phyloP scores from a whole-genome alignment of 1,140 invertebrate species.

The Polypedilum pembai region DNA sequence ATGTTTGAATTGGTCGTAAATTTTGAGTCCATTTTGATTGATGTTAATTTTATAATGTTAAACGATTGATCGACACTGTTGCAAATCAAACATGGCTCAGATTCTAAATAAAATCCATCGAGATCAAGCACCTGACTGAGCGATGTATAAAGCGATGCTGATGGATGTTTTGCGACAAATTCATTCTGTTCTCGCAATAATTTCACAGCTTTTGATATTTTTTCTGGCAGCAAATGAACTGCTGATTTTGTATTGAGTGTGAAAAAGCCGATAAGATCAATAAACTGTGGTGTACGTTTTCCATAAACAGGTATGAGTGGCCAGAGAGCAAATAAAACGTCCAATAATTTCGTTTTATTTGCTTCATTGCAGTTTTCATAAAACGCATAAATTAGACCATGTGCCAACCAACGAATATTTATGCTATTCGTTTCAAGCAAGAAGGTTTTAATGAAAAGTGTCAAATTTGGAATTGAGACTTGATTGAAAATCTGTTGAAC shows the following conservation, averaged over 20 bases:
- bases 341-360: slow-evolving; percentile 72
- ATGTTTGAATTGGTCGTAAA: slow-evolving; percentile 97
- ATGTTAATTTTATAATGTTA: slow-evolving; percentile 83
- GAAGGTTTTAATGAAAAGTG: slow-evolving; percentile 82
- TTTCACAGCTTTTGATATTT: slow-evolving; percentile 77
- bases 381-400: slow-evolving; percentile 75
- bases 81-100: slow-evolving; percentile 93
- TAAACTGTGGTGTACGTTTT: slow-evolving; percentile 89
- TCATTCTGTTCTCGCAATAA: slow-evolving; percentile 82
- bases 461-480: slow-evolving; percentile 58
- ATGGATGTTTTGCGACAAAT: slow-evolving; percentile 81
- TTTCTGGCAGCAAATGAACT: slow-evolving; percentile 55
- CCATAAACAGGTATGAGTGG: slow-evolving; percentile 84
- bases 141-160: slow-evolving; percentile 86
- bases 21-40: slow-evolving; percentile 93
- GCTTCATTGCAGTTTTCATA: slow-evolving; percentile 72
- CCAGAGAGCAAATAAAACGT: slow-evolving; percentile 87
- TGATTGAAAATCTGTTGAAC: slow-evolving; percentile 65
- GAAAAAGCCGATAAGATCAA: slow-evolving; percentile 90
- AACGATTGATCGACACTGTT: slow-evolving; percentile 95
- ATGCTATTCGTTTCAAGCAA: slow-evolving; percentile 89
- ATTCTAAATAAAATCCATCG: slow-evolving; percentile 94
- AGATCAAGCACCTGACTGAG: slow-evolving; percentile 87
- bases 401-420: slow-evolving; percentile 90
- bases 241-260: slow-evolving; percentile 62